Evolutionary conservation across 2,113 vertebrate genomes (phyloP).

Genomic region (Phocoena sinus): DNA sequence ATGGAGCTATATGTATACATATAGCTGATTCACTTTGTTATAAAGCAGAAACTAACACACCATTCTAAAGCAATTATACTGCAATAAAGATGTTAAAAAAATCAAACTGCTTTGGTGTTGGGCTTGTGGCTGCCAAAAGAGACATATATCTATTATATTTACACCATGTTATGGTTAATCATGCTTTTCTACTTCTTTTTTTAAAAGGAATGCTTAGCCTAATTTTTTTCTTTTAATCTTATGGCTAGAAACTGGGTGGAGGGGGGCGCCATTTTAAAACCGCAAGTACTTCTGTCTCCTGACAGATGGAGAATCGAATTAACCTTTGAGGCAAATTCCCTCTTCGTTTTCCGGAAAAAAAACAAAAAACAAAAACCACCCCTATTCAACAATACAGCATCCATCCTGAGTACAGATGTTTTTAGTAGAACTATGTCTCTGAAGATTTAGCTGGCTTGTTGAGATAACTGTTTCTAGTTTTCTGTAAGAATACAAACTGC

Average conservation of each 20-base stretch:
- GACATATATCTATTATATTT: too few species aligned
- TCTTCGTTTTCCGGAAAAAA: background rate
- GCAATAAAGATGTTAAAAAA: background rate
- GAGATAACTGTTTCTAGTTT: background rate
- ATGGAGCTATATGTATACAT: too few species aligned
- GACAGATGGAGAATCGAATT: background rate
- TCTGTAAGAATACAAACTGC: background rate
- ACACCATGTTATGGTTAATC: background rate
- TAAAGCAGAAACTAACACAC: too few species aligned
- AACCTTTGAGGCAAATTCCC: background rate
- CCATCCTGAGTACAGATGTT: background rate
- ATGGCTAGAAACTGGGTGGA: background rate
- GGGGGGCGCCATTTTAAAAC: background rate
- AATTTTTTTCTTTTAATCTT: background rate
- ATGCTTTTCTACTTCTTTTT: background rate
- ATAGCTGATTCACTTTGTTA: too few species aligned
- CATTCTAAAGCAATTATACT: too few species aligned
- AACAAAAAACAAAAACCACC: too few species aligned
- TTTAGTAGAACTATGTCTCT: background rate
- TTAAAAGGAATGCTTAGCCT: background rate
- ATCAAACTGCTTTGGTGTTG: background rate
- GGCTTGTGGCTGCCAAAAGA: background rate
- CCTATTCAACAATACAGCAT: background rate
- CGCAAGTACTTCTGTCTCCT: constrained; percentile 12
- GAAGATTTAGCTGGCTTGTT: background rate